A percentile compares a stretch with the other conserved stretches of the same genome.
Evolutionary conservation across 2,797 vertebrate species (phyloP).

Genomic region (Trichosurus vulpecula): DNA sequence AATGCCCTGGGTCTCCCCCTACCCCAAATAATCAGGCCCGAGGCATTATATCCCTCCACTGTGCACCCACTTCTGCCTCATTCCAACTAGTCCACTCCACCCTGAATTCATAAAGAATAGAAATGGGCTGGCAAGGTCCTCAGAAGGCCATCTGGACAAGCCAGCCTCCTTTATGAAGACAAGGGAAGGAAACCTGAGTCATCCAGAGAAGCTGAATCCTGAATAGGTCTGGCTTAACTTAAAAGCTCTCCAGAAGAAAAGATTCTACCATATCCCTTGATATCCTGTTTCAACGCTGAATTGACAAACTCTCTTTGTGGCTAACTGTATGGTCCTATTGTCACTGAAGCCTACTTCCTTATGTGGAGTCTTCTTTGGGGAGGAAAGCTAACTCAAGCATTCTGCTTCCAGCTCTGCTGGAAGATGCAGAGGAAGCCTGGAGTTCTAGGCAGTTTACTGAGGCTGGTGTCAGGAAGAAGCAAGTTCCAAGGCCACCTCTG

Average conservation of each 20-base stretch:
- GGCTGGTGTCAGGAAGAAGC: not conserved
- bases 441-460: not conserved
- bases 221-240: not conserved
- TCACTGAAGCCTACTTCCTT: not conserved
- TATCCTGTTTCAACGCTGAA: not conserved
- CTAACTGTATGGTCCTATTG: not conserved
- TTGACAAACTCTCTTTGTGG: not conserved
- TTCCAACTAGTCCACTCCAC: not conserved
- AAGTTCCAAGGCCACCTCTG: not conserved
- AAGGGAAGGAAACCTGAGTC: conserved; percentile 1
- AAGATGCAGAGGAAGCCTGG: not conserved
- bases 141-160: not conserved
- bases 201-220: not conserved
- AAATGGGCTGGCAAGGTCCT: not conserved
- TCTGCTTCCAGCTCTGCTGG: not conserved
- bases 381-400: not conserved
- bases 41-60: not conserved
- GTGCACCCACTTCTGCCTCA: not conserved
- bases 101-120: not conserved
- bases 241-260: not conserved
- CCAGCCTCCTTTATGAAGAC: not conserved
- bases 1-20: not conserved
- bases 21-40: not conserved
- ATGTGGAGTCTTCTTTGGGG: not conserved
- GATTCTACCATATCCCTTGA: conserved; percentile 18